Evolutionary conservation across 2,113 vertebrate genomes (phyloP), one percentile per base, ranked within the genome.

Genomic region (Astur gentilis): DNA sequence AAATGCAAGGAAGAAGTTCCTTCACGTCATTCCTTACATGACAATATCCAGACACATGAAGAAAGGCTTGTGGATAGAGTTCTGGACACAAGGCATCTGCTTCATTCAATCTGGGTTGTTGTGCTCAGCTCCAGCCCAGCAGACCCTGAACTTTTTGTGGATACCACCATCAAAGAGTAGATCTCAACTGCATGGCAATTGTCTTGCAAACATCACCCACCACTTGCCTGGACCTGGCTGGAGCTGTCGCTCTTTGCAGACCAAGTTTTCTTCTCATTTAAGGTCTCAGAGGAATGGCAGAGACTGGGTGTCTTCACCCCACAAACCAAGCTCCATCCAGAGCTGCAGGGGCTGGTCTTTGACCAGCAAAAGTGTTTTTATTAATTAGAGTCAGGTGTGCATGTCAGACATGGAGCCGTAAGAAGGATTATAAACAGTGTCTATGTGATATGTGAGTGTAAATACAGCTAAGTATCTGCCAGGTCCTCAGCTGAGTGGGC

Each of bases 101-200:
- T 79, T 83, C 32, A 29, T 82, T 72, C 67, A 62, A 58, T 76
- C 38, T 54, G 75, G 6, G 8, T 25, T n/a, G 61, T 4, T 85
- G 9, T 5, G 3, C 19, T 82, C 61, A 36, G 21, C 50, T 22
- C 25, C 78, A 82, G 36, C 61, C 31, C 16, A 6, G 45, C 1
- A 3, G 19, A 75, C 5, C 9, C 10, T 36, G 15, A 45, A 9
- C 2, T 40, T 64, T 79, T 50, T 62, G 49, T 75, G 64, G 65
- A 14, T 7, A 1, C 6, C 69, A 42, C 17, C 9, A 3, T 29
- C 50, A 9, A 34, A 7, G 40, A 52, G 26, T 20, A 15, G 0
- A 2, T 36, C 64, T 34, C 23, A 60, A 38, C 40, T 14, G 49
- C 29, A 4, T 0, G 1, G 10, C 6, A 17, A 34, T 42, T 29